phyloP scores from a whole-genome alignment of 2,797 vertebrate species.

The Eulemur mongoz region DNA sequence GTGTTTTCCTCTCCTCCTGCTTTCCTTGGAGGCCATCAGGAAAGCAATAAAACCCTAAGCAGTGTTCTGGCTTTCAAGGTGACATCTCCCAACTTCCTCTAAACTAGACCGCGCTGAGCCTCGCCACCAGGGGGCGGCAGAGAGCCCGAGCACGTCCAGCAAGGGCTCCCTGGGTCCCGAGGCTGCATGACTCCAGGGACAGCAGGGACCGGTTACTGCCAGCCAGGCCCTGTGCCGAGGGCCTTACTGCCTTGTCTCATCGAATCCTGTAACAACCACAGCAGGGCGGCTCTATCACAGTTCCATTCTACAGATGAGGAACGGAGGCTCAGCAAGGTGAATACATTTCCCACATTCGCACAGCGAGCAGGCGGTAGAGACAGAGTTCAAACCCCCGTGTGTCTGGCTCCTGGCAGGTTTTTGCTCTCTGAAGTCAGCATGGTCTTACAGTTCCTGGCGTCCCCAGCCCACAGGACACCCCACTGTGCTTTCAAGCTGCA shows the following conservation, averaged over 20 bases:
- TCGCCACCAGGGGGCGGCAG: neutral
- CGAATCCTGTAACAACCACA: neutral
- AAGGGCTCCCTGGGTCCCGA: neutral
- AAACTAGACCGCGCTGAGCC: accelerated
- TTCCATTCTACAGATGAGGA: neutral
- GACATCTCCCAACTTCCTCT: neutral
- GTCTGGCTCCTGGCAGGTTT: neutral
- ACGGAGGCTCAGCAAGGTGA: neutral
- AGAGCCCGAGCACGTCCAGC: neutral
- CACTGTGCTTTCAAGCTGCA: neutral
- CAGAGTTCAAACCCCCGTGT: neutral
- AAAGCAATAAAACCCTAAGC: neutral
- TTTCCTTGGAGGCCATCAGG: neutral
- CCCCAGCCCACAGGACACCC: neutral
- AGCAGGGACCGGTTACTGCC: neutral
- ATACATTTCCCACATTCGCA: neutral
- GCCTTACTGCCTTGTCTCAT: neutral
- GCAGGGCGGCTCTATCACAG: neutral
- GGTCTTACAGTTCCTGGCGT: neutral
- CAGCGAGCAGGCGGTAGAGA: neutral
- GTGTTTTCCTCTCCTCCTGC: neutral
- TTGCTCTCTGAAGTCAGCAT: neutral
- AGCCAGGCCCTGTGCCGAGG: neutral
- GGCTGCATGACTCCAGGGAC: neutral
- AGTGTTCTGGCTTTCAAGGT: neutral